Conservation (phyloP, 2,113 vertebrate species). For the Pitta sordida region DNA sequence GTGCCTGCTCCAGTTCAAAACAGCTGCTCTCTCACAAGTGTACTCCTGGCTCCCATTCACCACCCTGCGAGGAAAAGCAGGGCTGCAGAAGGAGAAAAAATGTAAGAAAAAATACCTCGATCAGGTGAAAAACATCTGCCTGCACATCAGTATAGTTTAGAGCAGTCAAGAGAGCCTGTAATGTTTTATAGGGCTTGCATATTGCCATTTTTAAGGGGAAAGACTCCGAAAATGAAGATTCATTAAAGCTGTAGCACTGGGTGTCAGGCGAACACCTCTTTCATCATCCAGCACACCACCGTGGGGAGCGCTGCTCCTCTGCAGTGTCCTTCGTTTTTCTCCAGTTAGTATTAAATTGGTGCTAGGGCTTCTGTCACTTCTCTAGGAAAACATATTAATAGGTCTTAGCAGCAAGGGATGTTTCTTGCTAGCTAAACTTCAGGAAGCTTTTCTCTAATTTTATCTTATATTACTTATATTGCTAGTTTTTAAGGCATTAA, state of each 20-base stretch:
- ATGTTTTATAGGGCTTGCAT: constrained; percentile 30
- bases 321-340: background rate
- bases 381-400: constrained; percentile 30
- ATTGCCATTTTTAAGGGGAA: constrained; percentile 19
- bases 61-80: constrained; percentile 11
- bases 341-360: constrained; percentile 43
- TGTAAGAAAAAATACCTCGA: background rate
- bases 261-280: background rate
- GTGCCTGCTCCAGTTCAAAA: constrained; percentile 63
- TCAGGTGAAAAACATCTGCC: constrained; percentile 46
- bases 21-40: constrained; percentile 65
- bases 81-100: background rate
- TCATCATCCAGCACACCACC: constrained; percentile 8
- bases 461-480: background rate
- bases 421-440: background rate
- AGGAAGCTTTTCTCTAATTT: background rate
- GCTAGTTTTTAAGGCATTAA: background rate
- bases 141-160: background rate
- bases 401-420: background rate
- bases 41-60: constrained; percentile 62
- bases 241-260: constrained; percentile 7
- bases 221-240: constrained; percentile 54
- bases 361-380: constrained; percentile 13
- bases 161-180: constrained; percentile 16
- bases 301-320: background rate